Base-by-base conservation (phyloP, 1,140 invertebrate genomes). In the Limonius californicus region DNA sequence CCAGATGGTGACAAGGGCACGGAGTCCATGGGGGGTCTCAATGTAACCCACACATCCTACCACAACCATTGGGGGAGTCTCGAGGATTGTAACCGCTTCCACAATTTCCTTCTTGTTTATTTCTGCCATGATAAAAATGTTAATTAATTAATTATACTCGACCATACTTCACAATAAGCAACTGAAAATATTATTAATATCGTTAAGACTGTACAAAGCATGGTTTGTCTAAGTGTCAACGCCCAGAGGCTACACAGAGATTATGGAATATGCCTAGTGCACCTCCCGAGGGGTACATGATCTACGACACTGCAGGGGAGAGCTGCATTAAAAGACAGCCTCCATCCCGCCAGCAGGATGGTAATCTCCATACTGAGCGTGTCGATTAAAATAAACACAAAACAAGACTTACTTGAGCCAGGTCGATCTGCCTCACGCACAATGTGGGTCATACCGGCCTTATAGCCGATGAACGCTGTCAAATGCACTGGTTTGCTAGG, bases 61-160 rank as follows among this genome's bases (percentile, higher is more conserved):
- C 67, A 96, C 86, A 54, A 99, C 87, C 93, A 99, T 96, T 35
- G 98, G 97, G 63, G 98, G 98, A 15, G 97, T 92, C 83, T 99
- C 98, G 64, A 99, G 81, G 75, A 99, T 92, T 32, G 98, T 99
- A 0, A 99, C 97, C 55, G 95, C 94, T 78, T 99, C 98, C 6
- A 99, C 96, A 67, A 99, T 95, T 83, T 99, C 98, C 79, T 99
- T 99, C 83, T 99, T 99, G 84, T 99, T 98, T 19, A 98, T 90
- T 86, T 99, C 96, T 96, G 16, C 15, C 2, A 50, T 19, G n/a
- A 18, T 50, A n/a, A n/a, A n/a, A n/a, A n/a, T n/a, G n/a, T 35
- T 35, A n/a, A 35, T 35, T 35, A 35, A 35, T 35, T 35, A 35
- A n/a, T n/a, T n/a, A n/a, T n/a, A n/a, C n/a, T n/a, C n/a, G n/a